Conservation (phyloP, 2,797 vertebrate species). For the Fistularia tabacaria region DNA sequence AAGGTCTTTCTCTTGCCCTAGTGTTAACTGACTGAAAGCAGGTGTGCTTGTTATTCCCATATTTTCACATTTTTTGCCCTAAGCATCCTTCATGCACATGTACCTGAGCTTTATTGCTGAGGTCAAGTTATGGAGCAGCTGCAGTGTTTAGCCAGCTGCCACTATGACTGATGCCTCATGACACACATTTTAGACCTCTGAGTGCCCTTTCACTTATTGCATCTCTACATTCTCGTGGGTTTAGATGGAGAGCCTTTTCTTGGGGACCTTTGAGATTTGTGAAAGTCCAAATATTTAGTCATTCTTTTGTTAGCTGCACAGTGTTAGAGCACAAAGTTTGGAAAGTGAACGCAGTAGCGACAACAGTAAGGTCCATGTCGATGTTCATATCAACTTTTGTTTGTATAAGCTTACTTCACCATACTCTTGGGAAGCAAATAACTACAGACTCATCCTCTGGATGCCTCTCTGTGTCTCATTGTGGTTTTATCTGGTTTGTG, state of each 20-base stretch:
- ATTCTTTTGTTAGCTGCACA: slow-evolving; percentile 45
- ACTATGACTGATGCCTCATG: slow-evolving; percentile 49
- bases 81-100: slow-evolving; percentile 20
- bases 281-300: slow-evolving; percentile 70
- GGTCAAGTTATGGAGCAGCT: slow-evolving; percentile 20
- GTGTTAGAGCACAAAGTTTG: slow-evolving; percentile 30
- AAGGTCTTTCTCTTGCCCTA: slow-evolving; percentile 8
- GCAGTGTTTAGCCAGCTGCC: slow-evolving; percentile 44
- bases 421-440: slow-evolving; percentile 1
- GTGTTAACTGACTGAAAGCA: slow-evolving; percentile 51
- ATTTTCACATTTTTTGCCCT: slow-evolving; percentile 11
- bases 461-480: slow-evolving; percentile 21
- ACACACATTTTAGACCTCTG: slow-evolving; percentile 14
- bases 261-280: slow-evolving; percentile 29
- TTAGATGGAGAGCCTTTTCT: slow-evolving; percentile 29
- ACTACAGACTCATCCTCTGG: slow-evolving; percentile 4
- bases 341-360: slow-evolving; percentile 28
- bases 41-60: slow-evolving; percentile 32
- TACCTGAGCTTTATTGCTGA: slow-evolving; percentile 23
- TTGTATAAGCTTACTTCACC: slow-evolving; percentile 7
- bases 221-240: slow-evolving; percentile 32
- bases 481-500: slow-evolving; percentile 34
- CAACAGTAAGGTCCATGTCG: slow-evolving; percentile 17
- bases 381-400: slow-evolving; percentile 24
- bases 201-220: slow-evolving; percentile 47